Evolutionary conservation across 2,797 vertebrate species (phyloP).

Genomic region (Acestrorhynchus altus): DNA sequence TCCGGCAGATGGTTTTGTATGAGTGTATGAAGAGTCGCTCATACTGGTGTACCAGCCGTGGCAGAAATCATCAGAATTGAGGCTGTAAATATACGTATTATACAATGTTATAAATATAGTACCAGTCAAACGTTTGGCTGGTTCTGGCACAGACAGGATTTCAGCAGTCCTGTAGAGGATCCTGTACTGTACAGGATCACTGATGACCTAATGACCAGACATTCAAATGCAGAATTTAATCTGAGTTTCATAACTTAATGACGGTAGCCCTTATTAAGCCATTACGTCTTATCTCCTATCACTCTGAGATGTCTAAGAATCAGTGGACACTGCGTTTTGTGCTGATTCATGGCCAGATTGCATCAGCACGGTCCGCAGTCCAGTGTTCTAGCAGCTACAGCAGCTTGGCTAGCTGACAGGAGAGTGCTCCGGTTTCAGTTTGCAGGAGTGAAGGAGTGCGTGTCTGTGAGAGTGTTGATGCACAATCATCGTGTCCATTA

Average conservation of each 20-base stretch:
- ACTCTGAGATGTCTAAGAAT: neutral
- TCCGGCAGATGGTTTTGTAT: no score
- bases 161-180: no score
- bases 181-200: no score
- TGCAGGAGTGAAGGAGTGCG: neutral
- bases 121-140: no score
- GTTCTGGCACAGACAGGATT: no score
- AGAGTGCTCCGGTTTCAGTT: slow-evolving; percentile 1
- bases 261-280: neutral
- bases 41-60: no score
- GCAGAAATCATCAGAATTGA: no score
- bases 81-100: no score
- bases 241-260: neutral
- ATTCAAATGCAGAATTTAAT: no score
- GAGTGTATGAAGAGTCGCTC: no score
- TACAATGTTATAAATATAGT: no score
- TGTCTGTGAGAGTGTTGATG: neutral
- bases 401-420: neutral
- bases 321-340: neutral
- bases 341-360: neutral
- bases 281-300: neutral
- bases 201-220: no score
- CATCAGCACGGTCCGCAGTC: slow-evolving; percentile 1
- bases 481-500: neutral
- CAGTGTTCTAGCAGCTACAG: neutral